These are phyloP conservation scores for Tragelaphus buxtoni DNA, from an alignment of 2,113 vertebrate species.

Conservation along the genomic window DNA sequence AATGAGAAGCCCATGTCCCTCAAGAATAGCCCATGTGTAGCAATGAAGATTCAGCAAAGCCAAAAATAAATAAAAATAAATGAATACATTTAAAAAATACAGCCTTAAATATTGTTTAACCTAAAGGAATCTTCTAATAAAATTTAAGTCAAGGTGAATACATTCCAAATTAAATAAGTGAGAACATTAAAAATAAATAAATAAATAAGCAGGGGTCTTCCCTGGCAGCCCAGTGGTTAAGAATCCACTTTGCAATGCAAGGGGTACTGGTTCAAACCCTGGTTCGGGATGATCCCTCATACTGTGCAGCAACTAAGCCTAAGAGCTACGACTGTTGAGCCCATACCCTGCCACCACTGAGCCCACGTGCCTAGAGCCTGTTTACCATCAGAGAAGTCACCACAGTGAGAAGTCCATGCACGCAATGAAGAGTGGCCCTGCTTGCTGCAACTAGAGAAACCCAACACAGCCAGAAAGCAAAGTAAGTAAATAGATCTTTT, in stretches of 20 bases:
- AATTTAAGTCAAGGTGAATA: not conserved
- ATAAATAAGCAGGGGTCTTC: not conserved
- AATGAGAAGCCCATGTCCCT: not conserved
- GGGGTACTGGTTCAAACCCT: not conserved
- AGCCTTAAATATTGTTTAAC: not conserved
- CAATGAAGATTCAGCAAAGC: not conserved
- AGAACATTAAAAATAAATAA: not conserved
- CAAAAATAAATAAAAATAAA: not conserved
- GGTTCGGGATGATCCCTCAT: not conserved
- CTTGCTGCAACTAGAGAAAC: not conserved
- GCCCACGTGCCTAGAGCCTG: rapidly evolving
- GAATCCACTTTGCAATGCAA: not conserved
- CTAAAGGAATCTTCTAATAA: not conserved
- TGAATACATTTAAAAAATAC: not conserved
- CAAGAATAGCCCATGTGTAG: not conserved
- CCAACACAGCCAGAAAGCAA: not conserved
- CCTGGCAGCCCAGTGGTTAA: not conserved
- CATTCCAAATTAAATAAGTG: slow-evolving; percentile 12
- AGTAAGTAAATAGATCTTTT: not conserved
- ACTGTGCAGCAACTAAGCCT: not conserved
- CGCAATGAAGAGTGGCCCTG: not conserved
- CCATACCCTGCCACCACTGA: not conserved
- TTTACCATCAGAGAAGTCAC: not conserved
- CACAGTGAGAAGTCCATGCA: not conserved
- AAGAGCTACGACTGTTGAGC: not conserved